phyloP scores from a whole-genome alignment of 2,888 invertebrate genomes.

The Platynereis dumerilii region DNA sequence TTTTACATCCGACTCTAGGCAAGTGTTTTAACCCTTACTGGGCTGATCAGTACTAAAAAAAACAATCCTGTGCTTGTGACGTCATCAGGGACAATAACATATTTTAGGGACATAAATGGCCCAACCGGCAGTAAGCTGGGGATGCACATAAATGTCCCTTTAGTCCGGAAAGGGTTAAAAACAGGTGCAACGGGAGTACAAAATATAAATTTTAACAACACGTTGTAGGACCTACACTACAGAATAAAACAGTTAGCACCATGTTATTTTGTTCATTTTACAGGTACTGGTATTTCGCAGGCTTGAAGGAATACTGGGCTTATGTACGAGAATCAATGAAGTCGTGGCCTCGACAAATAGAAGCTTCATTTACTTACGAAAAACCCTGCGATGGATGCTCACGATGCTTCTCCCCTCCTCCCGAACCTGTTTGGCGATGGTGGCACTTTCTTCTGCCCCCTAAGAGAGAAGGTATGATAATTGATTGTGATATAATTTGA shows the following conservation, averaged over 20 bases:
- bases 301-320: constrained; percentile 77
- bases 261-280: too few relatives aligned
- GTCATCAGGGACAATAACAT: too few relatives aligned
- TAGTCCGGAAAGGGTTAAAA: too few relatives aligned
- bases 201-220: background rate
- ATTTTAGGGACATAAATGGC: too few relatives aligned
- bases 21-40: too few relatives aligned
- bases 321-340: constrained; percentile 70
- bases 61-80: too few relatives aligned
- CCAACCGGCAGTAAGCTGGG: too few relatives aligned
- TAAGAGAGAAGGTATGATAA: constrained; percentile 45
- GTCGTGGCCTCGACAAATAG: constrained; percentile 66
- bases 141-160: too few relatives aligned
- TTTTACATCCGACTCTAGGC: too few relatives aligned
- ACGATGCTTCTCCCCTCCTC: constrained; percentile 67
- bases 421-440: constrained; percentile 59
- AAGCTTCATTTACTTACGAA: constrained; percentile 75
- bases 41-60: too few relatives aligned
- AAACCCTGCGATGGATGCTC: constrained; percentile 83
- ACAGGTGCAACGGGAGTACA: too few relatives aligned
- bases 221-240: background rate
- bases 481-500: too few relatives aligned
- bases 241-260: background rate
- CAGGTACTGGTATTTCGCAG: constrained; percentile 86
- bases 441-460: constrained; percentile 66